Evolutionary conservation across 2,113 vertebrate species (phyloP).

Genomic region (Garra rufa): DNA sequence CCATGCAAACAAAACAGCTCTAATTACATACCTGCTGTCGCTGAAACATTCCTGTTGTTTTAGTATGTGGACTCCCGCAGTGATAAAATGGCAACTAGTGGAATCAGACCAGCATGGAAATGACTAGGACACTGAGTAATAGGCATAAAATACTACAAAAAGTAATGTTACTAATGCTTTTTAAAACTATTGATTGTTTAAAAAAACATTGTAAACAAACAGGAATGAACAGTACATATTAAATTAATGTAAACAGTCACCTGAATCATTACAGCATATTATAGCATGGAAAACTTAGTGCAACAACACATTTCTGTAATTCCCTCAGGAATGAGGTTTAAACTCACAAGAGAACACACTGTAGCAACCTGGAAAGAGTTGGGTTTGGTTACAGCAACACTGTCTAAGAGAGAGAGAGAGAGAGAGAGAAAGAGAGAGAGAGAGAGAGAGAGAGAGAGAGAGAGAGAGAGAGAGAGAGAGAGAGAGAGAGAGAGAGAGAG

Average conservation of each 20-base stretch:
- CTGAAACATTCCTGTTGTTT: not conserved
- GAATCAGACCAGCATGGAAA: not conserved
- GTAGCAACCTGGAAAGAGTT: constrained; percentile 52
- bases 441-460: constrained; percentile 33
- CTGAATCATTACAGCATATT: not conserved
- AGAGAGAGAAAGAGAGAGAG: constrained; percentile 67
- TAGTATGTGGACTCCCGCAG: not conserved
- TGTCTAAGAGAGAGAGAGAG: constrained; percentile 59
- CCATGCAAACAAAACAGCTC: not conserved
- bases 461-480: constrained; percentile 19
- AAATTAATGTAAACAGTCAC: not conserved
- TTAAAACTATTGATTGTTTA: no score
- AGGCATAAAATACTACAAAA: no score
- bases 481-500: constrained; percentile 40
- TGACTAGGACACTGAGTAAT: no score
- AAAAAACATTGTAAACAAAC: not conserved
- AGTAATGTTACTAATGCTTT: no score
- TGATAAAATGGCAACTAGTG: not conserved
- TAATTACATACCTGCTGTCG: not conserved
- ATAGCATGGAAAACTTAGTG: constrained; percentile 12
- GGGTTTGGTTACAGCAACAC: constrained; percentile 76
- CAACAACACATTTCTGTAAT: not conserved
- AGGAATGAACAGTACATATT: not conserved
- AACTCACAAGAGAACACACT: constrained; percentile 63
- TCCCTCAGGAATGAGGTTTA: not conserved